Percentiles rank a stretch among this genome's conserved stretches.
phyloP scores from a whole-genome alignment of 2,888 invertebrate species.

The Atrina japonica region DNA sequence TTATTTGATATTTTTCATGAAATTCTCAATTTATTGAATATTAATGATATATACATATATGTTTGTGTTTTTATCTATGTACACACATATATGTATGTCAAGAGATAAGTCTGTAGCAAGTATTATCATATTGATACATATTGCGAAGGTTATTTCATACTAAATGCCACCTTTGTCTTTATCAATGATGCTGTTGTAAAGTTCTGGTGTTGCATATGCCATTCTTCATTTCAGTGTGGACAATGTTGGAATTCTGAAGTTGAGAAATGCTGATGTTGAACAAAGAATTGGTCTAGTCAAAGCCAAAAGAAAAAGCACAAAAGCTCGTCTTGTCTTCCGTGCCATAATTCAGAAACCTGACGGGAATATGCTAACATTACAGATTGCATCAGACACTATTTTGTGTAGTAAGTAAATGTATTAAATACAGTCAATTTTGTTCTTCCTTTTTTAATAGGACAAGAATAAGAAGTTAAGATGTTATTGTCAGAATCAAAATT shows the following conservation, averaged over 20 bases:
- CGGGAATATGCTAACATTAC: constrained; percentile 88
- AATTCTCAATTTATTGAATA: no score
- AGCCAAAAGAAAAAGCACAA: constrained; percentile 94
- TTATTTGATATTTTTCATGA: no score
- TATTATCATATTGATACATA: no score
- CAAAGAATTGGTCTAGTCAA: constrained; percentile 84
- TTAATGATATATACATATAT: no score
- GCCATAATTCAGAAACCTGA: constrained; percentile 90
- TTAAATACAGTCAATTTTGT: neutral
- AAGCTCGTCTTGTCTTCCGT: constrained; percentile 96
- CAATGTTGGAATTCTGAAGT: constrained; percentile 95
- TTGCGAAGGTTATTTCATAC: no score
- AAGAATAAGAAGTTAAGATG: neutral
- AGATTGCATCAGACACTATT: constrained; percentile 79
- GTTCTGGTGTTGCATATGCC: no score
- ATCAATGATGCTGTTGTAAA: no score
- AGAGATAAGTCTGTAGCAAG: no score
- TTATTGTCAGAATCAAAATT: neutral
- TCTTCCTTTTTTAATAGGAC: neutral
- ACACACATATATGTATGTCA: no score
- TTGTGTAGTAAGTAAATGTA: constrained; percentile 80
- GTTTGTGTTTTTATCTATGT: no score
- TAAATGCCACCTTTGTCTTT: no score
- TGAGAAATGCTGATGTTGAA: constrained; percentile 96
- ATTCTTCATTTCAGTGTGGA: no score